Evolutionary conservation across 2,888 invertebrate species (phyloP).

Genomic region (Lepetodrilus schrolli): DNA sequence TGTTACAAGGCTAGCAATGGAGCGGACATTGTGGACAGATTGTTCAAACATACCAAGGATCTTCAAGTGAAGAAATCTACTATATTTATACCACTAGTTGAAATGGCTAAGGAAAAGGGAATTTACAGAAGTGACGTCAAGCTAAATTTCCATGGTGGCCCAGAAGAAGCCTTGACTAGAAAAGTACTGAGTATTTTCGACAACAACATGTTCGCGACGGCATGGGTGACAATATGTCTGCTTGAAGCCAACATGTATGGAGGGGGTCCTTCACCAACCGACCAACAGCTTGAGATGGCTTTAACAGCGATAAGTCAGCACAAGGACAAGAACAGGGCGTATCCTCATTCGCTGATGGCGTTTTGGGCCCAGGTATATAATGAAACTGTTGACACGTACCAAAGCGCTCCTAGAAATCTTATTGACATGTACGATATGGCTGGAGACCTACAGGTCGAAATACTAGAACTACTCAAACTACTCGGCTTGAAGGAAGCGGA

Average conservation of each 20-base stretch:
- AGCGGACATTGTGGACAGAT: too few relatives aligned
- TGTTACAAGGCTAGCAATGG: too few relatives aligned
- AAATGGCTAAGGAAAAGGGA: conserved; percentile 60
- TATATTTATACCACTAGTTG: conserved; percentile 47
- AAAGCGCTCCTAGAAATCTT: conserved; percentile 54
- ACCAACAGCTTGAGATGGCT: conserved; percentile 33
- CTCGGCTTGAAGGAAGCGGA: conserved; percentile 52
- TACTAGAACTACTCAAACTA: conserved; percentile 50
- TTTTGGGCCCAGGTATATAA: conserved; percentile 68
- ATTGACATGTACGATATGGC: conserved; percentile 50
- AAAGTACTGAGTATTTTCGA: conserved; percentile 60
- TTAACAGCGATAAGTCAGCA: conserved; percentile 50
- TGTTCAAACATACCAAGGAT: too few relatives aligned
- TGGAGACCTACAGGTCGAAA: conserved; percentile 44
- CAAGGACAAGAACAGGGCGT: conserved; percentile 58
- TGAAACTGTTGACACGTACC: conserved; percentile 48
- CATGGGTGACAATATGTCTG: conserved; percentile 62
- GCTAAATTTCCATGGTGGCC: conserved; percentile 62
- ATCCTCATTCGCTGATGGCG: conserved; percentile 60
- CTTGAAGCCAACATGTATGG: conserved; percentile 59
- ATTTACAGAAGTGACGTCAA: conserved; percentile 64
- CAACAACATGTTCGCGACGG: conserved; percentile 69
- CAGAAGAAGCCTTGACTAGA: conserved; percentile 50
- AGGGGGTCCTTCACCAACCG: conserved; percentile 20
- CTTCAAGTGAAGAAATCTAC: conserved; percentile 48